Conservation (phyloP, 2,797 vertebrate genomes). For the Emys orbicularis region DNA sequence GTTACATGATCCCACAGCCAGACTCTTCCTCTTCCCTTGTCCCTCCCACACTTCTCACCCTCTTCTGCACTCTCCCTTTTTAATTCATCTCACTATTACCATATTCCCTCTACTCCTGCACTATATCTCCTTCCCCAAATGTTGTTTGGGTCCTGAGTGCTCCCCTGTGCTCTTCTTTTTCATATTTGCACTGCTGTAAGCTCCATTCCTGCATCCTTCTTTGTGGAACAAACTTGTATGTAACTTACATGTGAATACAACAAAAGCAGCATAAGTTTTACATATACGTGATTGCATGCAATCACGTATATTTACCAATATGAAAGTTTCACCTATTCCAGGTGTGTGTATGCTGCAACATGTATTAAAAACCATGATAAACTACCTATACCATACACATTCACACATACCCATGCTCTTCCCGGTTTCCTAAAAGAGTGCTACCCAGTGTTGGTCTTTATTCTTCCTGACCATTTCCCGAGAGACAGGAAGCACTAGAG, state of each 20-base stretch:
- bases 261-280: background rate
- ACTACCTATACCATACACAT: background rate
- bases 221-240: background rate
- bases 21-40: too few relatives aligned
- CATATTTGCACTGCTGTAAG: accelerated
- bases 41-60: background rate
- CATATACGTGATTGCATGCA: background rate
- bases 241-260: background rate
- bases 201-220: background rate
- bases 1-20: background rate
- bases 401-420: background rate
- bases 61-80: background rate
- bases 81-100: background rate
- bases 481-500: background rate
- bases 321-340: background rate
- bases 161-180: background rate
- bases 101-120: background rate
- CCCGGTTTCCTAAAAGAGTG: background rate
- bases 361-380: background rate
- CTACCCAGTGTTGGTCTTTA: accelerated
- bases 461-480: background rate
- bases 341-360: background rate
- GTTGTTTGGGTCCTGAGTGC: background rate
- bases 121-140: background rate
- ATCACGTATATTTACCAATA: background rate